These are phyloP conservation scores for Drosophila prolongata DNA, from an alignment of 2,888 invertebrate genomes.

Conservation along the genomic window DNA sequence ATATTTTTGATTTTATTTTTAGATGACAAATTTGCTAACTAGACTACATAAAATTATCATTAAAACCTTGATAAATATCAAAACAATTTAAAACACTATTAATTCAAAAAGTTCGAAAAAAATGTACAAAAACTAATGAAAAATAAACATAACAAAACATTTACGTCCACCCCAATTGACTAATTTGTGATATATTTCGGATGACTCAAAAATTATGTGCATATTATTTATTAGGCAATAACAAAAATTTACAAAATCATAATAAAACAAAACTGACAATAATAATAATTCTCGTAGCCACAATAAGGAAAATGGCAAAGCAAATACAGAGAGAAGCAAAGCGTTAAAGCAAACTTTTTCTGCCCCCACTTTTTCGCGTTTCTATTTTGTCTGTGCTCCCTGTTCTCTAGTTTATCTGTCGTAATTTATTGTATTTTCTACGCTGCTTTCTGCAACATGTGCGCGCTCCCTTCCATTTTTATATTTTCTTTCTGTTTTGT, in stretches of 20 bases:
- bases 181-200: constrained; percentile 1
- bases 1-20: too few relatives aligned
- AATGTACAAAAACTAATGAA: not conserved
- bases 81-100: too few relatives aligned
- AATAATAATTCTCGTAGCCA: constrained; percentile 12
- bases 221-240: constrained; percentile 18
- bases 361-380: constrained; percentile 9
- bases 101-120: not conserved
- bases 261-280: constrained; percentile 20
- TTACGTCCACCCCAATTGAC: not conserved
- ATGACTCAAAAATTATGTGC: constrained; percentile 15
- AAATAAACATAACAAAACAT: not conserved
- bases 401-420: constrained; percentile 25
- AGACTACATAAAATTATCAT: too few relatives aligned
- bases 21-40: too few relatives aligned
- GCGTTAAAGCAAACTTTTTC: constrained; percentile 11
- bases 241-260: not conserved
- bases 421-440: constrained; percentile 37
- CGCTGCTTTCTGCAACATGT: constrained; percentile 36
- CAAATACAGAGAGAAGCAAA: constrained; percentile 14
- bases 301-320: constrained; percentile 5
- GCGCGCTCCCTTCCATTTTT: constrained; percentile 10
- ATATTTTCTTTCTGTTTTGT: not conserved
- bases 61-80: too few relatives aligned
- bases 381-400: constrained; percentile 23